Evolutionary conservation across 2,797 vertebrate genomes (phyloP), one percentile per base, ranked within the genome.

Genomic region (Anisognathus igniventris): DNA sequence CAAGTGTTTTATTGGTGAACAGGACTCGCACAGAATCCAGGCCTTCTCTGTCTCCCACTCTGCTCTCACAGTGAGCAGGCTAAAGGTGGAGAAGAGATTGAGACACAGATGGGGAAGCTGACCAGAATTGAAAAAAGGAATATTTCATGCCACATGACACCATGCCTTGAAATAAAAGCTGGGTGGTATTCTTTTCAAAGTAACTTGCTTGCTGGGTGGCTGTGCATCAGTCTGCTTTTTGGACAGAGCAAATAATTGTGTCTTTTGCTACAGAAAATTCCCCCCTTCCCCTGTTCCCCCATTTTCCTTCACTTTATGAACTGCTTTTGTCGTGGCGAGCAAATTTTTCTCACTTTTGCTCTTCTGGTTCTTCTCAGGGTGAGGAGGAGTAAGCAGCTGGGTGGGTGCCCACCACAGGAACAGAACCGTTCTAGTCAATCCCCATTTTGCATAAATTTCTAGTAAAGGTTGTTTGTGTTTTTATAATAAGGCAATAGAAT

Each of bases 251-350:
- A 94, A 39, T 31, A 2, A 60, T 12, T 62, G 13, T 30, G 27
- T 24, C 4, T 23, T 33, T 56, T 62, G 23, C 2, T 35, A 37
- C 24, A 31, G 20, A 50, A 50, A 71, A 35, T 20, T 23, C 7
- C 2, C 3, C 13, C 4, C 2, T 8, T 40, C 24, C 9, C 5
- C 7, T 22, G 3, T 1, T 0, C 3, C 21, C 4, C 2, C 2
- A 30, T 19, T 57, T 79, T 75, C 27, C 18, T 60, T 88, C 51
- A 35, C 1, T 80, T 54, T 25, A 4, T 39, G n/a, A 45, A 45
- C 9, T 42, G 4, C 1, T 87, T 84, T 74, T 67, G 4, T 67
- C 30, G 44, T 71, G 20, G 18, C 37, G 1, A 3, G 47, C 2
- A 10, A 7, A 3, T 58, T 82, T 64, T 81, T 67, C 24, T 88